Percentiles rank a stretch among this genome's conserved stretches.
phyloP scores from a whole-genome alignment of 2,888 invertebrate genomes.

The Siphlonurus alternatus region DNA sequence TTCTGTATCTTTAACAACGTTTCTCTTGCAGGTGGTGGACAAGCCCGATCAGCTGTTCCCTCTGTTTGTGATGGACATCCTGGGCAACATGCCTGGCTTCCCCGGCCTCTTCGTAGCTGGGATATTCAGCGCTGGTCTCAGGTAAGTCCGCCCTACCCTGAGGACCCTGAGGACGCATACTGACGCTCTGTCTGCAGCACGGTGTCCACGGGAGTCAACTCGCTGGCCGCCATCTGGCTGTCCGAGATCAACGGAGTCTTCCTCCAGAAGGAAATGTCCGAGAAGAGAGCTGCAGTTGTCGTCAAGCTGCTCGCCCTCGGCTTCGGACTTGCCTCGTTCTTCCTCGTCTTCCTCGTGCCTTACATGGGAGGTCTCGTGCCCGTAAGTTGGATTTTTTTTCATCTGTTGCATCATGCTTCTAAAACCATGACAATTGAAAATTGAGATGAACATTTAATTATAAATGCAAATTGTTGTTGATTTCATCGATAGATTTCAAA shows the following conservation, averaged over 20 bases:
- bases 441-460: background rate
- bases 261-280: slow-evolving; percentile 17
- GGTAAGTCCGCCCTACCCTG: slow-evolving; percentile 21
- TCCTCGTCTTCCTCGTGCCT: slow-evolving; percentile 31
- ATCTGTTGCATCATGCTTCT: background rate
- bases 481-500: background rate
- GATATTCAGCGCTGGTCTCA: slow-evolving; percentile 36
- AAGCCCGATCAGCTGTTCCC: slow-evolving; percentile 30
- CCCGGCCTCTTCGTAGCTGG: slow-evolving; percentile 37
- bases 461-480: background rate
- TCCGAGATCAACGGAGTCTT: slow-evolving; percentile 25
- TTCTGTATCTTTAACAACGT: too few species aligned
- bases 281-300: slow-evolving; percentile 21
- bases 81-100: slow-evolving; percentile 29
- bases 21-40: slow-evolving; percentile 17
- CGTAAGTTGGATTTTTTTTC: too few species aligned
- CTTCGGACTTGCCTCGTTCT: slow-evolving; percentile 29
- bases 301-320: slow-evolving; percentile 29
- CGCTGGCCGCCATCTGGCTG: slow-evolving; percentile 33
- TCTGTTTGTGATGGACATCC: slow-evolving; percentile 34
- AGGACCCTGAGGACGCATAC: too few species aligned
- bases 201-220: slow-evolving; percentile 36
- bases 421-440: background rate
- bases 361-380: slow-evolving; percentile 31
- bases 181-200: too few species aligned